Evolutionary conservation across 2,797 vertebrate species (phyloP).

Genomic region (Ctenosaura bakeri): DNA sequence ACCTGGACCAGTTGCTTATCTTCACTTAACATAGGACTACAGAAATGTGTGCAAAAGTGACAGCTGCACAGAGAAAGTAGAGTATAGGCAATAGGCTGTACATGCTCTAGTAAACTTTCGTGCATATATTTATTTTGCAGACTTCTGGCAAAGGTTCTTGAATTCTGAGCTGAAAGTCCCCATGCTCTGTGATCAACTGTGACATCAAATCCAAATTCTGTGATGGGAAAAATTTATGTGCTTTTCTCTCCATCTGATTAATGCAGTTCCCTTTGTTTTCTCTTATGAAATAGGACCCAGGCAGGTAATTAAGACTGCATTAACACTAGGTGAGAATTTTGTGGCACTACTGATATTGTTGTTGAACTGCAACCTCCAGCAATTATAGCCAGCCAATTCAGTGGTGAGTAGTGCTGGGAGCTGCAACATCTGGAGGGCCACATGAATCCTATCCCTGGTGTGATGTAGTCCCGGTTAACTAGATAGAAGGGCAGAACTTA

Average conservation of each 20-base stretch:
- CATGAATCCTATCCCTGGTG: no score
- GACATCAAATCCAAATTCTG: background rate
- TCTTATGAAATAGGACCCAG: background rate
- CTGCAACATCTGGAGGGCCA: no score
- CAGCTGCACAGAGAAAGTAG: slow-evolving; percentile 45
- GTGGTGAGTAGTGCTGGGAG: no score
- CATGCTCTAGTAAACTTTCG: background rate
- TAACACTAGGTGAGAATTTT: no score
- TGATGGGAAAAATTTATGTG: background rate
- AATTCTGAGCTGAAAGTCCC: background rate
- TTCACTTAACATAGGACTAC: slow-evolving; percentile 51
- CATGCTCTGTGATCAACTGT: background rate
- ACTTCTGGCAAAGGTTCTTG: background rate
- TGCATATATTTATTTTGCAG: background rate
- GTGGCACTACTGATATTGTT: no score
- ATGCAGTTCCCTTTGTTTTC: background rate
- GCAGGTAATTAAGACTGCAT: no score
- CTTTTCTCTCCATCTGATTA: background rate
- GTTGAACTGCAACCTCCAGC: no score
- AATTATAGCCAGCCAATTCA: no score
- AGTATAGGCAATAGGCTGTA: slow-evolving; percentile 29
- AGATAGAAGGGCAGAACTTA: background rate
- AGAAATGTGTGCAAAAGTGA: slow-evolving; percentile 16
- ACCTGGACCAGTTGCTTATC: slow-evolving; percentile 63
- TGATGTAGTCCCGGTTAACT: no score